Base-by-base conservation (phyloP, 2,113 vertebrate genomes). In the Lucifuga dentata region DNA sequence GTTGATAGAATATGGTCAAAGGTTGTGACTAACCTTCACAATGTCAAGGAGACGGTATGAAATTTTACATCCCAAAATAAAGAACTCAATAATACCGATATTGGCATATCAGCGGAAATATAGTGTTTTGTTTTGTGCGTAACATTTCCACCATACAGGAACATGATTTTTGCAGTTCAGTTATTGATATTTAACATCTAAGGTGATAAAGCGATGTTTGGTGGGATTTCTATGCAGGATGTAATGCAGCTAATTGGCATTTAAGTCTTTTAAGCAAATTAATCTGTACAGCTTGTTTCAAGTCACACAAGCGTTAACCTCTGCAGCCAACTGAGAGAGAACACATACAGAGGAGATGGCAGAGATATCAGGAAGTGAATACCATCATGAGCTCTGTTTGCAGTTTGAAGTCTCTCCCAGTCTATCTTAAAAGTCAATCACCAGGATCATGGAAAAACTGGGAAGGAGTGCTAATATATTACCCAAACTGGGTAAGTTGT, bases 301-400 rank as follows among this genome's bases (percentile, higher is more conserved):
- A 21, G 20, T 53, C 45, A 32, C 36, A 24, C 13, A 38, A 45
- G 35, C 16, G 17, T 56, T 35, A 45, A 36, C 49, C 20, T 59
- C 24, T 60, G 56, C 3, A 26, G 43, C 10, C 35, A 41, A 45
- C 49, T 41, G 17, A 57, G 11, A 50, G 24, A 50, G 2, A 63
- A 58, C 48, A 44, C 15, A 2, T 13, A 24, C 44, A 9, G 49
- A 56, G 12, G 38, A 41, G 50, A 51, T 2, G 15, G 17, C 52
- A 81, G 75, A 68, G 73, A 81, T 59, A 73, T 90, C 85, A 76
- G 83, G 84, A 90, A 81, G 24, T 66, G 13, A 16, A 33, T 61
- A 78, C 86, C 81, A 8, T 90, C 79, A 88, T 87, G 11, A 77
- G 75, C 77, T 84, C 75, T n/a, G 62, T 59, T 32, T 10, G 11